Percentiles rank a stretch among this genome's conserved stretches.
Conservation (phyloP, 2,113 vertebrate species). For the Dipodomys ordii region DNA sequence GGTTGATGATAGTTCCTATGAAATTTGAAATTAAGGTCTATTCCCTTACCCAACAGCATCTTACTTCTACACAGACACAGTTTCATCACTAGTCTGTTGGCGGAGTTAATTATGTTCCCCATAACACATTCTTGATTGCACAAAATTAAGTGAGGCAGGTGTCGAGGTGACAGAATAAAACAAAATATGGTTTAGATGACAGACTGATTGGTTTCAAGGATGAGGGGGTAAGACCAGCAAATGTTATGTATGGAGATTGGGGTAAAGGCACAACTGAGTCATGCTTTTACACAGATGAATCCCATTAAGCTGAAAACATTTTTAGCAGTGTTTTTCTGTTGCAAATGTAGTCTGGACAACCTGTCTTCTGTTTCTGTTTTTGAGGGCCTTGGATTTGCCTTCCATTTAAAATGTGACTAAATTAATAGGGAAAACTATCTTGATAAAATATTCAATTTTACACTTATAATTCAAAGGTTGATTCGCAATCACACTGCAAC, state of each 20-base stretch:
- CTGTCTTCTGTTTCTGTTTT: neutral
- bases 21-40: slow-evolving; percentile 57
- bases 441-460: slow-evolving; percentile 38
- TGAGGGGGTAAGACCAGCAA: slow-evolving; percentile 28
- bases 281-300: slow-evolving; percentile 30
- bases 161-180: slow-evolving; percentile 59
- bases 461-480: slow-evolving; percentile 22
- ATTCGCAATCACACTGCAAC: slow-evolving; percentile 26
- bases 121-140: slow-evolving; percentile 58
- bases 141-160: slow-evolving; percentile 68
- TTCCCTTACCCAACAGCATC: slow-evolving; percentile 41
- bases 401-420: slow-evolving; percentile 27
- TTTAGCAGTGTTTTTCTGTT: slow-evolving; percentile 30
- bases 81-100: slow-evolving; percentile 31
- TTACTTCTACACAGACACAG: neutral
- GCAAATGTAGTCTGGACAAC: slow-evolving; percentile 29
- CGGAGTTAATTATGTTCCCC: slow-evolving; percentile 60
- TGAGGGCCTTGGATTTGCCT: neutral
- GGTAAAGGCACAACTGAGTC: neutral
- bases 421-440: slow-evolving; percentile 47
- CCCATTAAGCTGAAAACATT: slow-evolving; percentile 63
- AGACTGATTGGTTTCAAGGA: slow-evolving; percentile 39
- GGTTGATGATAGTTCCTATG: neutral
- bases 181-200: slow-evolving; percentile 59
- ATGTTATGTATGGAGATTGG: slow-evolving; percentile 5